Evolutionary conservation across 2,113 vertebrate genomes (phyloP), one percentile per base, ranked within the genome.

Genomic region (Oceanites oceanicus): DNA sequence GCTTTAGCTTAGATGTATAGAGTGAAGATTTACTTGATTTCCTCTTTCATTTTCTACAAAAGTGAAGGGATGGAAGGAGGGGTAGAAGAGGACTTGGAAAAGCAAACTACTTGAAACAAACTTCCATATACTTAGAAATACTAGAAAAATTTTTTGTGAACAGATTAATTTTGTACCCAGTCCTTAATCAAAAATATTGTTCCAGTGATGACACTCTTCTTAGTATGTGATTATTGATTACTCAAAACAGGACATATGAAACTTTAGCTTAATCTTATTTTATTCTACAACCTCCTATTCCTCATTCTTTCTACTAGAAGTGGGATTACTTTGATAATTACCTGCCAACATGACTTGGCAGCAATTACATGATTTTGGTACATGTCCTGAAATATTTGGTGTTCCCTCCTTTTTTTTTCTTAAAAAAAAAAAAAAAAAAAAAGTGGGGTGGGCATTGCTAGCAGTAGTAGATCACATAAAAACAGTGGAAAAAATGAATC

Each of bases 401-500:
- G 47, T 27, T 81, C 18, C 21, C 29, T 34, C 9, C 9, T 62
- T 55, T 20, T 15, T 40, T 20, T 15, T 40, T 49, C 23, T 21
- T 27, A 15, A 13, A 40, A 27, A 13, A 30, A 36, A 13, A 49
- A 16, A 47, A 17, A 34, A 13, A 15, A 47, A 40, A 2, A 10
- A 42, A 42, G 40, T 42, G 3, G 3, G 9, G 6, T 23, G 26
- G 12, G 3, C 53, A 88, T 23, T 70, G 32, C 49, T 53, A 76
- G 36, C 42, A 53, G 36, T 22, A 81, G 68, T 0, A 38, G 1
- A 62, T 82, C 61, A 53, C 49, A 92, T 49, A 44, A 63, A 59
- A 68, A 77, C 11, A 76, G 53, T 84, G 92, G 78, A 86, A 95
- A 95, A 90, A 80, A 30, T 63, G 18, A 96, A 86, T 59, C 72